Evolutionary conservation across 2,888 invertebrate species (phyloP).

Genomic region (Monoplex corrugatus): DNA sequence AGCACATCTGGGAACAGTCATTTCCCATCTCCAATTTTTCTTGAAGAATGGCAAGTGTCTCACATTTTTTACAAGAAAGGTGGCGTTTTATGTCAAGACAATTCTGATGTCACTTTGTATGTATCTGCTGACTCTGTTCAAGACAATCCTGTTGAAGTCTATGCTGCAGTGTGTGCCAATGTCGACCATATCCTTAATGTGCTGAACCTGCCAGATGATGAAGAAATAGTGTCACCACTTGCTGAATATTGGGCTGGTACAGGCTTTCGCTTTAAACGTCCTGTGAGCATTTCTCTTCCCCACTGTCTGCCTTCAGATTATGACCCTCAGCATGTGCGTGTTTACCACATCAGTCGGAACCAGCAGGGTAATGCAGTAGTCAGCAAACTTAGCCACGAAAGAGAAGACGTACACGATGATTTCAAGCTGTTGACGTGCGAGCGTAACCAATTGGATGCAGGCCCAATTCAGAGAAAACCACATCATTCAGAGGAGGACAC

Average conservation of each 20-base stretch:
- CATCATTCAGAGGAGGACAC: no score
- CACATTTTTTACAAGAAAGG: no score
- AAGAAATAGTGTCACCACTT: constrained; percentile 7
- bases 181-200: neutral
- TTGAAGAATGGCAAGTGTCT: no score
- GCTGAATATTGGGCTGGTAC: neutral
- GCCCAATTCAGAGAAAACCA: neutral
- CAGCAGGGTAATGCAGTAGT: neutral
- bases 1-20: no score
- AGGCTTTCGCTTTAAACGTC: neutral
- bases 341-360: neutral
- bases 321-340: neutral
- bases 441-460: neutral
- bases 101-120: no score
- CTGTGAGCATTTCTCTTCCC: neutral
- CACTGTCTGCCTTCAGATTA: neutral
- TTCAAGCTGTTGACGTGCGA: no score
- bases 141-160: neutral
- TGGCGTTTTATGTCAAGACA: no score
- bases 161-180: neutral
- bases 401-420: neutral
- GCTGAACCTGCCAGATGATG: neutral
- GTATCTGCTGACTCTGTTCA: no score
- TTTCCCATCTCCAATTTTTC: no score
- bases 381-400: neutral